Percentiles rank a stretch among this genome's conserved stretches.
These are phyloP conservation scores for Tapirus indicus DNA, from an alignment of 2,797 vertebrate genomes.

Conservation along the genomic window DNA sequence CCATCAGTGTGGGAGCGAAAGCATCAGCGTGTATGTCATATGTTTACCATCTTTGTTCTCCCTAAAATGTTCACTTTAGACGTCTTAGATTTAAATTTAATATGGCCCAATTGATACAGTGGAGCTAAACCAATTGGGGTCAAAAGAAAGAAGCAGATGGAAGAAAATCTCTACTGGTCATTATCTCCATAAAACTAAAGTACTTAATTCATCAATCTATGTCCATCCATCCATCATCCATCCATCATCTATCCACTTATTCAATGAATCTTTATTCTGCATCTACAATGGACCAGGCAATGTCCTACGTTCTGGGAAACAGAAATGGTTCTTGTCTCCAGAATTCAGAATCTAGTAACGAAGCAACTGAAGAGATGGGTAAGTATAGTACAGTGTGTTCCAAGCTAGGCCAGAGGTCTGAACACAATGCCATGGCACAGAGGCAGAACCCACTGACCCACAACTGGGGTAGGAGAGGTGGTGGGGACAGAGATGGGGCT, in stretches of 20 bases:
- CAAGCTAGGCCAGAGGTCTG: background rate
- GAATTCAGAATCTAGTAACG: slow-evolving; percentile 16
- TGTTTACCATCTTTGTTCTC: background rate
- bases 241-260: background rate
- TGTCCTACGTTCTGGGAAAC: background rate
- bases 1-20: background rate
- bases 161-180: background rate
- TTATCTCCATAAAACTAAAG: background rate
- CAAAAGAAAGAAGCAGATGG: slow-evolving; percentile 17
- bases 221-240: background rate
- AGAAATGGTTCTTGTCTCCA: slow-evolving; percentile 30
- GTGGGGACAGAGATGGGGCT: background rate
- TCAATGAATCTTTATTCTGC: background rate
- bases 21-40: rapidly evolving
- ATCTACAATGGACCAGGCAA: background rate
- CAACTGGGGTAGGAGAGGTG: background rate
- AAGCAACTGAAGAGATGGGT: background rate
- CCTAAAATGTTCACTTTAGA: background rate
- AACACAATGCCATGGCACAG: background rate
- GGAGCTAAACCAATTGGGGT: background rate
- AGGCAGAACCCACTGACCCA: background rate
- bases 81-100: slow-evolving; percentile 18
- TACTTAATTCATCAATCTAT: background rate
- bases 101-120: background rate
- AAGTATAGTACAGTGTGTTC: background rate